These are phyloP conservation scores for Drosophila sucinea DNA, from an alignment of 1,140 invertebrate genomes.

Conservation along the genomic window DNA sequence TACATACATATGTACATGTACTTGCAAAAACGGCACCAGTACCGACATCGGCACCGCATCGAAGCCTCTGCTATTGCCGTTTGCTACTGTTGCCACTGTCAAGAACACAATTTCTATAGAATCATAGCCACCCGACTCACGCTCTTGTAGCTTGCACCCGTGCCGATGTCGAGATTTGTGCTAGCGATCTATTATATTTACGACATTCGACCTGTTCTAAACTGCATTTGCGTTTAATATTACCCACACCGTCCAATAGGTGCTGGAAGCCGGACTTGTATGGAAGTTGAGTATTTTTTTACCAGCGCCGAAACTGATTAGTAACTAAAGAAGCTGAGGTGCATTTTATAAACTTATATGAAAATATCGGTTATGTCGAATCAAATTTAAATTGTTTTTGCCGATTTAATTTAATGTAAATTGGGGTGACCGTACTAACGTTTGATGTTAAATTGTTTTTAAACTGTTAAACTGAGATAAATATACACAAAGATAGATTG, in stretches of 20 bases:
- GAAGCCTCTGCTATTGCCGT: conserved; percentile 11
- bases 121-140: conserved; percentile 13
- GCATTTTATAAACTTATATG: no score
- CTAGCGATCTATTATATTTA: conserved; percentile 55
- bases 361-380: no score
- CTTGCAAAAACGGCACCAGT: neutral
- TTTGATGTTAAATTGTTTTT: no score
- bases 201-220: conserved; percentile 70
- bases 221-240: conserved; percentile 68
- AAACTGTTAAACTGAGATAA: no score
- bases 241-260: conserved; percentile 30
- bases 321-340: no score
- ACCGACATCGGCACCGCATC: neutral
- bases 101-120: neutral
- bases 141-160: conserved; percentile 31
- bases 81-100: conserved; percentile 50
- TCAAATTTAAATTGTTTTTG: no score
- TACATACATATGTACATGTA: neutral
- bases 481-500: no score
- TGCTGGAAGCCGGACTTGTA: conserved; percentile 33
- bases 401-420: no score
- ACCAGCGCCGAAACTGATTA: conserved; percentile 42
- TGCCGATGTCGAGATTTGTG: conserved; percentile 30
- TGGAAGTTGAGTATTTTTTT: conserved; percentile 53
- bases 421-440: no score